Evolutionary conservation across 2,888 invertebrate genomes (phyloP).

Genomic region (Ceratothoa steindachneri): DNA sequence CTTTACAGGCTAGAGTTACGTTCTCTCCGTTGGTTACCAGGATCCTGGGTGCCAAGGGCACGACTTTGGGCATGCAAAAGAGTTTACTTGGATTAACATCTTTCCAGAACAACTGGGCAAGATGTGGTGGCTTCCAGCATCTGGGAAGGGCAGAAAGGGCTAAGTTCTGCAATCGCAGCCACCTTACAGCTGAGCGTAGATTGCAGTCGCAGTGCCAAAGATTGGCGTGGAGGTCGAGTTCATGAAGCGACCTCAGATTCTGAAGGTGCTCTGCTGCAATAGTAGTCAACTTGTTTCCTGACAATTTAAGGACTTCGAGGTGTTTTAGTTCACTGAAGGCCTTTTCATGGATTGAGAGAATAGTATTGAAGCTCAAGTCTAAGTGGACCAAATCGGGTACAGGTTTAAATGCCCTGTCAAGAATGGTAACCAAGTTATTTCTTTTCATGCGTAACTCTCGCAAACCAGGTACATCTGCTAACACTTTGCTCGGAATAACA

Average conservation of each 20-base stretch:
- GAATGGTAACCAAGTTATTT: slow-evolving; percentile 55
- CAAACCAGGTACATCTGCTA: slow-evolving; percentile 73
- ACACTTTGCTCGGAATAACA: slow-evolving; percentile 72
- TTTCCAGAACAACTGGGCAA: slow-evolving; percentile 72
- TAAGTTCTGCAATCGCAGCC: slow-evolving; percentile 74
- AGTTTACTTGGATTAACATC: slow-evolving; percentile 70
- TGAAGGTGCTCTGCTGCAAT: slow-evolving; percentile 65
- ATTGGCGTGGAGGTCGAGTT: slow-evolving; percentile 74
- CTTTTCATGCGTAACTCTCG: slow-evolving; percentile 70
- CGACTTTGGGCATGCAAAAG: slow-evolving; percentile 74
- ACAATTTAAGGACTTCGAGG: slow-evolving; percentile 63
- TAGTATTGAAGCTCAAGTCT: slow-evolving; percentile 76
- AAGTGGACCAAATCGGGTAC: slow-evolving; percentile 52
- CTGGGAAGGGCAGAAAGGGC: slow-evolving; percentile 68
- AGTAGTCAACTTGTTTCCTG: slow-evolving; percentile 72
- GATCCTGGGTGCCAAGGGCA: slow-evolving; percentile 44
- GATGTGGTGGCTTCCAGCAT: slow-evolving; percentile 64
- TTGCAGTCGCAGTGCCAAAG: slow-evolving; percentile 88
- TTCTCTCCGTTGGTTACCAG: slow-evolving; percentile 48
- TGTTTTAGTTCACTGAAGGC: slow-evolving; percentile 71
- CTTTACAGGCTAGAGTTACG: slow-evolving; percentile 50
- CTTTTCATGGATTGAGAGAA: slow-evolving; percentile 68
- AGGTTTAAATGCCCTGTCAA: slow-evolving; percentile 27
- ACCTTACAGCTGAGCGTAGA: slow-evolving; percentile 73
- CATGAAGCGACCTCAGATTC: slow-evolving; percentile 72